Evolutionary conservation across 2,888 invertebrate species (phyloP), one percentile per base, ranked within the genome.

Genomic region (Didymodactylos carnosus): DNA sequence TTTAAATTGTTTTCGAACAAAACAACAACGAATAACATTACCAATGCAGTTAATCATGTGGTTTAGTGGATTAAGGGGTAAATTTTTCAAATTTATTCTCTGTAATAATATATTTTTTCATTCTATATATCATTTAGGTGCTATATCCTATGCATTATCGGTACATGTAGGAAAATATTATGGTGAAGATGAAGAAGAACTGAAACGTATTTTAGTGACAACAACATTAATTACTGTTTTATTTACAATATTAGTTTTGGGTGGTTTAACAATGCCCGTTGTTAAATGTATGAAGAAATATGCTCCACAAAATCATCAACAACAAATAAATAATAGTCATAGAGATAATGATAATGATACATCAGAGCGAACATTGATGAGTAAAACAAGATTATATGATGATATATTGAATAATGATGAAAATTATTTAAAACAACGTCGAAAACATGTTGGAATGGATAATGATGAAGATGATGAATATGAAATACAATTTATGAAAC

Each of bases 1-100:
- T 46, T 91, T 94, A 73, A 98, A 98, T 83, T 90, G 90, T 83
- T 98, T 97, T 83, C 88, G 95, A 23, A 25, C 70, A 11, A 62
- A 62, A 62, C 93, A 94, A 81, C 95, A 95, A 84, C 94, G 94
- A 84, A 97, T 98, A 75, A 95, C 94, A 0, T 90, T 89, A 82
- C 93, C 94, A 84, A 95, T 94, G 92, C 94, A 94, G 89, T 94
- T 95, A 80, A 94, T 97, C 76, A 97, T 97, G 95, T 97, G 95
- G 95, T 95, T 95, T 83, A 94, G 94, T 82, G 91, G 89, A 88
- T 82, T 83, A 86, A 83, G 75, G 51, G 72, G 71, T 35, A n/a
- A n/a, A n/a, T n/a, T n/a, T n/a, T n/a, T 97, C 97, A 13, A 94
- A 98, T 82, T 95, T 97, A 0, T 98, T 98, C 84, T 97, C 97